These are phyloP conservation scores for Erebia aethiops DNA, from an alignment of 2,888 invertebrate genomes.

Conservation along the genomic window DNA sequence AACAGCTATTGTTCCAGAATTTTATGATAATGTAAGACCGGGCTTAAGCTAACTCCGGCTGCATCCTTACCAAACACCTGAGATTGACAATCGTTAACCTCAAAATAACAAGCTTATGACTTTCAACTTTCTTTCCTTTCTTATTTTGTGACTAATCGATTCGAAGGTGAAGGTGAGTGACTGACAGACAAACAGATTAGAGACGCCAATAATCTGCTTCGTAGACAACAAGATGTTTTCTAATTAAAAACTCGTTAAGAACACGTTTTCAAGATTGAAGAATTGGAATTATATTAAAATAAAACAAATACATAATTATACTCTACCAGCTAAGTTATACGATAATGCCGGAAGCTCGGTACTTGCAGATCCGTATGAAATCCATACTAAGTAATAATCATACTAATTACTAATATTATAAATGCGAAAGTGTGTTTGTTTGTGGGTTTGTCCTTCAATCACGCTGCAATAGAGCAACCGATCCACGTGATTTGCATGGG, in stretches of 20 bases:
- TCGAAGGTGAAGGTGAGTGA: not conserved
- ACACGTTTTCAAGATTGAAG: not conserved
- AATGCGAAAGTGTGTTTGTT: too few species aligned
- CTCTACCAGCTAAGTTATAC: not conserved
- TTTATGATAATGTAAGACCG: too few species aligned
- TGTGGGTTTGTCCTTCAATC: too few species aligned
- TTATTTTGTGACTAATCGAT: not conserved
- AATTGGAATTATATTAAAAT: not conserved
- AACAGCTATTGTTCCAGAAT: too few species aligned
- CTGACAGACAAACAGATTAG: conserved; percentile 1
- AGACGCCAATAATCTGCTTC: not conserved
- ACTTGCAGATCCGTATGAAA: too few species aligned
- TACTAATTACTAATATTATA: too few species aligned
- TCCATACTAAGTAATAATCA: too few species aligned
- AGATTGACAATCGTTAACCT: not conserved
- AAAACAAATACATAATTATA: not conserved
- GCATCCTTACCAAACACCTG: not conserved
- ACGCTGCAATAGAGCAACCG: too few species aligned
- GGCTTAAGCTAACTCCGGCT: not conserved
- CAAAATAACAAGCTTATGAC: not conserved
- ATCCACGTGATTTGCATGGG: too few species aligned
- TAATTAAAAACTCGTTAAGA: conserved; percentile 2
- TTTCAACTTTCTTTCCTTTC: conserved; percentile 16
- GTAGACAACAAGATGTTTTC: not conserved
- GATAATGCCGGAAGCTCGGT: not conserved